Evolutionary conservation across 2,113 vertebrate species (phyloP).

Genomic region (Platanista minor): DNA sequence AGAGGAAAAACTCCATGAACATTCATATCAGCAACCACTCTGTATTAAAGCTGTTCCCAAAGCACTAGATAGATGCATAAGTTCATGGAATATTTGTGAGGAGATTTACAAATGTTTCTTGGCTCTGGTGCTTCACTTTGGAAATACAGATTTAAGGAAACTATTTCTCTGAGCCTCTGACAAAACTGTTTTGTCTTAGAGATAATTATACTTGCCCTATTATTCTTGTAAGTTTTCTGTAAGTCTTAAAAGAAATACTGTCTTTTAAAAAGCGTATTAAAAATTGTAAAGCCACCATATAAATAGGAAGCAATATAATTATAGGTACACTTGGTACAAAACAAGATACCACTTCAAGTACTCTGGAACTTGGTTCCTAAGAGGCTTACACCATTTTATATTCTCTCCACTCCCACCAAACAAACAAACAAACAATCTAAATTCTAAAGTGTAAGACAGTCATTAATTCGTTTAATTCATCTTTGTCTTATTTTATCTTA

Average conservation of each 20-base stretch:
- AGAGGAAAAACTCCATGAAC: neutral
- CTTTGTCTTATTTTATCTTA: neutral
- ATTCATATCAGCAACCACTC: neutral
- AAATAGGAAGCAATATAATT: neutral
- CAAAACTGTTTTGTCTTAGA: constrained; percentile 9
- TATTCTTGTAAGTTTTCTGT: neutral
- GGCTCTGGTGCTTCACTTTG: neutral
- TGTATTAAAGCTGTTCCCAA: neutral
- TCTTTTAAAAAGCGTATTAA: constrained; percentile 13
- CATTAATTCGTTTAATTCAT: constrained; percentile 14
- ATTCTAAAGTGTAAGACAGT: neutral
- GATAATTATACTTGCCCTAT: neutral
- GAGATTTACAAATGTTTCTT: neutral
- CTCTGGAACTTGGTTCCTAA: neutral
- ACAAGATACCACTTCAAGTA: neutral
- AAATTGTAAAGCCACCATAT: neutral
- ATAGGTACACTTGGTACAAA: neutral
- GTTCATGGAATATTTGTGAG: neutral
- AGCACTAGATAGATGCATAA: neutral
- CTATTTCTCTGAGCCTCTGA: neutral
- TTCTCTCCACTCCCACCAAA: neutral
- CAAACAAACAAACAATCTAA: neutral
- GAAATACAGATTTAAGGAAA: neutral
- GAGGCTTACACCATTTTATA: neutral
- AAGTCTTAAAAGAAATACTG: neutral